Evolutionary conservation across 2,113 vertebrate species (phyloP), one percentile per base, ranked within the genome.

Genomic region (Pangasianodon gigas): DNA sequence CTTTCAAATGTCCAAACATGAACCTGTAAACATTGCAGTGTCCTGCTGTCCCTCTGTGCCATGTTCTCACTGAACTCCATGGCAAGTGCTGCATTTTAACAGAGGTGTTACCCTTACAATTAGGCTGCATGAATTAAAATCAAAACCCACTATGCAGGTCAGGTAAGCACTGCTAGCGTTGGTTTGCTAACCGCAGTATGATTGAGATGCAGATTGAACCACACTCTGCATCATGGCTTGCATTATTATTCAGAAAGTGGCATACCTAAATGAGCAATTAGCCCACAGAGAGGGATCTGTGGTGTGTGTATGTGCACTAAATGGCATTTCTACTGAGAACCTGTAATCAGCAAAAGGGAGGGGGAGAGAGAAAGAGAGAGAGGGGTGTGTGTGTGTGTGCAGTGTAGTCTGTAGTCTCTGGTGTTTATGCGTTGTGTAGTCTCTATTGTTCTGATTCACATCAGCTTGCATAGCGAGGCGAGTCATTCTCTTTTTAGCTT

Each of bases 201-300:
- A 85, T 85, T 85, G 69, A 85, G 18, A 85, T 89, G 82, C 88
- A 89, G 82, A 77, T 44, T 89, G 52, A 89, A 84, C 65, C 65
- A 26, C 37, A 74, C n/a, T 26, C 88, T 89, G 67, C 67, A 69
- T 82, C 79, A 54, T 80, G 69, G 52, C 65, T 84, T 60, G 67
- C 67, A 82, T 62, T 84, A 75, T 85, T 84, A 89, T 89, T 88
- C 87, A 89, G 14, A 83, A 52, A 85, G 88, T 71, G 54, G 41
- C 52, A 32, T 58, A 79, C 88, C 88, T 85, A 88, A 88, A 83
- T 7, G 88, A 77, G 82, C 83, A 85, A 89, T 85, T 85, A 85
- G 82, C 44, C 88, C 44, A 84, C 26, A 65, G 82, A 85, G 69
- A 54, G 82, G 24, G 82, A 89, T 32, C 29, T 71, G 65, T 2